Conservation (phyloP, 2,888 invertebrate species). For the Eupithecia abbreviata region DNA sequence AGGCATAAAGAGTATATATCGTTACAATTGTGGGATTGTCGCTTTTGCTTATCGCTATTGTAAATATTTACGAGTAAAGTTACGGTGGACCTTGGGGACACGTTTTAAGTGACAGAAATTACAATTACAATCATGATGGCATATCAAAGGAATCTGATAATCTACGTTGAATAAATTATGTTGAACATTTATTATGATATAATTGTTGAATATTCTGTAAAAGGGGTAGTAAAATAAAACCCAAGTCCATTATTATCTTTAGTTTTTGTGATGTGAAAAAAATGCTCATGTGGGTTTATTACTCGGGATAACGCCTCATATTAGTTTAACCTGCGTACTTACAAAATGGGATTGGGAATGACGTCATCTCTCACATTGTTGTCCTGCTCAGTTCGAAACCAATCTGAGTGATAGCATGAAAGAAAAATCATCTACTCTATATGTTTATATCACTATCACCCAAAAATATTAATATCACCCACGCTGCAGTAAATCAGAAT, state of each 20-base stretch:
- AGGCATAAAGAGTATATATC: neutral
- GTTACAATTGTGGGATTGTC: neutral
- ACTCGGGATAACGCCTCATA: too few relatives aligned
- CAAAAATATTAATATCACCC: neutral
- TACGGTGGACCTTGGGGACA: neutral
- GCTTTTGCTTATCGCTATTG: neutral
- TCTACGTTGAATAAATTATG: neutral
- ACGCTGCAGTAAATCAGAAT: conserved; percentile 57
- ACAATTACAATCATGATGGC: neutral
- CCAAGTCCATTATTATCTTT: neutral
- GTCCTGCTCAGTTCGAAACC: too few relatives aligned
- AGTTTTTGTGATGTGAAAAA: neutral
- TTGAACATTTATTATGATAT: too few relatives aligned
- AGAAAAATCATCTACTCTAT: too few relatives aligned
- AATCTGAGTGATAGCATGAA: too few relatives aligned
- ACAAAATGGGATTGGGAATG: too few relatives aligned
- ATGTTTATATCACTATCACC: neutral
- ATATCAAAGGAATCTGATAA: neutral
- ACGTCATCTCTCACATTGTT: too few relatives aligned
- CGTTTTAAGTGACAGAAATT: neutral
- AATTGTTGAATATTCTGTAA: neutral
- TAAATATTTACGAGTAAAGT: neutral
- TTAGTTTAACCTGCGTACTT: too few relatives aligned
- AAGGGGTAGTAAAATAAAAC: neutral
- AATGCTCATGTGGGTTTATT: neutral